These are phyloP conservation scores for Muscicapa adusta DNA, from an alignment of 2,113 vertebrate species.

Conservation along the genomic window DNA sequence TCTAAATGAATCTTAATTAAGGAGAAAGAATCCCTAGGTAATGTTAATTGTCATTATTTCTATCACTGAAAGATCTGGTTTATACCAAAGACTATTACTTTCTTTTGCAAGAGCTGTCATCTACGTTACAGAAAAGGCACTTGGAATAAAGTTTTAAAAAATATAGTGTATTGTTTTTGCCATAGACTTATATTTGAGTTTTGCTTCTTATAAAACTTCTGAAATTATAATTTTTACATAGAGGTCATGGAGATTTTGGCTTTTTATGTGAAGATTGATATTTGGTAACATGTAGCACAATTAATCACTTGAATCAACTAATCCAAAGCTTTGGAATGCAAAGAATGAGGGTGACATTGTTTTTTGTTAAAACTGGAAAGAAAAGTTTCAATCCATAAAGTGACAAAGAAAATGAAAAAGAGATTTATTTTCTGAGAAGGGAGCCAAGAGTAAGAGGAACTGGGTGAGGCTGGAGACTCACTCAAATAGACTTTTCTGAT, in stretches of 20 bases:
- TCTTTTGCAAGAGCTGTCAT: background rate
- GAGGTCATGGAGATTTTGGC: background rate
- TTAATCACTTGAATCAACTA: background rate
- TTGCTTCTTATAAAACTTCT: background rate
- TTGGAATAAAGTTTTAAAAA: background rate
- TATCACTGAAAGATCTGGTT: background rate
- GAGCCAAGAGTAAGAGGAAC: background rate
- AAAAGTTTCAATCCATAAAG: background rate
- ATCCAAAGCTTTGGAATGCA: background rate
- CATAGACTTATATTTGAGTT: background rate
- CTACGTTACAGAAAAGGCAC: background rate
- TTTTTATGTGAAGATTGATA: background rate
- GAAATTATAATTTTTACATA: background rate
- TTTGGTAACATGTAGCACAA: background rate
- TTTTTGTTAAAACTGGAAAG: background rate
- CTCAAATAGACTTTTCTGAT: conserved; percentile 15
- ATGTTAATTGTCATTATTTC: background rate
- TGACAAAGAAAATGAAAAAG: background rate
- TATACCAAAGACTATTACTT: background rate
- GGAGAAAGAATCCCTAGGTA: background rate
- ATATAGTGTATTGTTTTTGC: background rate
- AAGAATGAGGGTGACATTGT: background rate
- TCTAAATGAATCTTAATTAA: conserved; percentile 15
- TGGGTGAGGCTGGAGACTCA: background rate
- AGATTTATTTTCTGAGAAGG: background rate